Evolutionary conservation across 1,140 invertebrate species (phyloP), one percentile per base, ranked within the genome.

Genomic region (Protaetia brevitarsis): DNA sequence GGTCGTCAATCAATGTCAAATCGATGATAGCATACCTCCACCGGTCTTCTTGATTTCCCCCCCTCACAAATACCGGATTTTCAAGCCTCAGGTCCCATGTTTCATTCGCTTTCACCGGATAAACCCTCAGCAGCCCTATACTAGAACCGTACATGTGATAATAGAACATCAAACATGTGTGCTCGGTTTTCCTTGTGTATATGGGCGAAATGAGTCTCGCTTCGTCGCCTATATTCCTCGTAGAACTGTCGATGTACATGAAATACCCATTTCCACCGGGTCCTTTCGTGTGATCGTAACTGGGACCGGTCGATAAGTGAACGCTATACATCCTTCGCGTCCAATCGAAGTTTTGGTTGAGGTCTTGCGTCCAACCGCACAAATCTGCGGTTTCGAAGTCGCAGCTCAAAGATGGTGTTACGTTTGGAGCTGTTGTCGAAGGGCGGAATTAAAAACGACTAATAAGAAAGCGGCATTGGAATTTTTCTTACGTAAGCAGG

Each of bases 341-440:
- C 91, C 91, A 94, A 70, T 92, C 88, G 71, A 93, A 92, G 70
- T 92, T 85, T 69, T 91, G 88, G 2, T 81, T 81, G 0, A 85
- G 82, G 71, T 91, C 89, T 66, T 91, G 88, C 1, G 78, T 86
- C 90, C 90, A 93, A 36, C 87, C 87, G 71, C 91, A 93, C 0
- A 92, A 71, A 67, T 85, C 84, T 0, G 76, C 66, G 1, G 74
- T 78, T 73, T 93, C 90, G 75, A 94, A 94, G 72, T 91, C 86
- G 72, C 92, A 94, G 1, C 72, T 77, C 8, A 79, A 77, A 11
- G 41, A 51, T 6, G 41, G 41, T 7, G 19, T 51, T 1, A 51
- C 5, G 19, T 21, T 51, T 5, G 41, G 11, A 23, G 41, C 41
- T 51, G 41, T 51, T 16, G 10, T 4, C 13, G 16, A 19, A 45